Evolutionary conservation across 2,888 invertebrate genomes (phyloP), one percentile per base, ranked within the genome.

Genomic region (Imbricaverruca yamaguchii): DNA sequence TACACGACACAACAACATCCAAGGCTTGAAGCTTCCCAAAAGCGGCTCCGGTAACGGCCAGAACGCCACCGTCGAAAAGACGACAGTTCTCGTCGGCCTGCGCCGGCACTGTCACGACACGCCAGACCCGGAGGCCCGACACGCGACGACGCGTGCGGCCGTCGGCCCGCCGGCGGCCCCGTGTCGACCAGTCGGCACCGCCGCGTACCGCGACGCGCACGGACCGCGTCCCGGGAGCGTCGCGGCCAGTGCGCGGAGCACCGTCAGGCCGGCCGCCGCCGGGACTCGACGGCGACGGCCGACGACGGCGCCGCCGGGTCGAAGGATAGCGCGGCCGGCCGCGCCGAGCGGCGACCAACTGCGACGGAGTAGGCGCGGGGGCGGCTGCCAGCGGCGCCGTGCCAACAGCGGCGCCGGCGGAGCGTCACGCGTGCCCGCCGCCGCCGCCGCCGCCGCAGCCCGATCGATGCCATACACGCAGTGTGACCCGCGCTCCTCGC

Each of bases 301-400:
- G 59, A 59, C 59, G 13, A 18, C 13, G 13, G 21, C 63, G 39
- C 39, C n/a, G 63, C 21, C 18, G 18, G 21, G n/a, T n/a, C 15
- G 63, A n/a, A 63, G n/a, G n/a, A 63, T n/a, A n/a, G n/a, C 63
- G 63, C 63, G n/a, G n/a, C n/a, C 63, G 18, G 63, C 21, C 63
- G n/a, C 9, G 63, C n/a, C 63, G 21, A n/a, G 65, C 9, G 65
- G n/a, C n/a, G 65, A 65, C 65, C 65, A 23, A 23, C 65, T 23
- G 65, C 65, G 65, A 3, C 65, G 23, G 65, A 23, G n/a, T 8
- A 4, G 12, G 65, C 65, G 23, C 15, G n/a, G n/a, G 65, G 65
- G 23, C n/a, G 65, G n/a, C 23, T 65, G 65, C 65, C 65, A 65
- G 65, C 65, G 23, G 65, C 65, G 65, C 65, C n/a, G n/a, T 65